These are phyloP conservation scores for Cassiopea andromeda DNA, from an alignment of 30 jellyfish, hydroid and myxozoan genomes.

Conservation along the genomic window DNA sequence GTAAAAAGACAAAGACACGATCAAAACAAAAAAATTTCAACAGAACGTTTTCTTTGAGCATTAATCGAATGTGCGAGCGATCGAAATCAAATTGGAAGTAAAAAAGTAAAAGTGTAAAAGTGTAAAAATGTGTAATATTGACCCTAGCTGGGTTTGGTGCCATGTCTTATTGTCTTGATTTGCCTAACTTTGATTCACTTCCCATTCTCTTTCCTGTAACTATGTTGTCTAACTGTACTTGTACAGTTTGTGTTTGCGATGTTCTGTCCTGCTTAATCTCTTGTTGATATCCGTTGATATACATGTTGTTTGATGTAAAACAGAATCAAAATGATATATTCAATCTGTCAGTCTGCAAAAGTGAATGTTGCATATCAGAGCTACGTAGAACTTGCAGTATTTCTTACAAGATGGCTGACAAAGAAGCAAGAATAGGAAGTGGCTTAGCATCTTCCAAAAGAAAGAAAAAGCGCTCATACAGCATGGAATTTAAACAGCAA, in stretches of 20 bases:
- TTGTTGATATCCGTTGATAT: no score
- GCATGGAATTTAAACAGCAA: conserved; percentile 56
- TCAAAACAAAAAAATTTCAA: conserved; percentile 21
- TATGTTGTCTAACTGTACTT: no score
- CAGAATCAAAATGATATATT: no score
- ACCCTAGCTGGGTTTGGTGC: no score
- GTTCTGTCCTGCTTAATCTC: no score
- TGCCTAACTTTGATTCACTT: no score
- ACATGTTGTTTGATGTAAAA: no score
- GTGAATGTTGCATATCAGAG: no score
- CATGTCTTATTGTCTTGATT: no score
- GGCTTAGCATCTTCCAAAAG: conserved; percentile 32
- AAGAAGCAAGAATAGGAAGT: conserved; percentile 9
- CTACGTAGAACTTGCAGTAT: not conserved
- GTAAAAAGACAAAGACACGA: conserved; percentile 30
- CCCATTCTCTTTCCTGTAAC: no score
- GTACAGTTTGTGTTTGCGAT: no score
- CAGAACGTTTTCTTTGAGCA: conserved; percentile 21
- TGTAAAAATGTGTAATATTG: not conserved
- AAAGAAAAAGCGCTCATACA: conserved; percentile 30
- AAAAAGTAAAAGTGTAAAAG: conserved; percentile 9
- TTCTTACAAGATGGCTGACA: conserved; percentile 35
- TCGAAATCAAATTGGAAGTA: conserved; percentile 29
- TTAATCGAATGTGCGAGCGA: conserved; percentile 33
- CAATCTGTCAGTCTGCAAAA: no score